Percentiles rank a stretch among this genome's conserved stretches.
Conservation (phyloP, 2,888 invertebrate genomes). For the Thelaira solivaga region DNA sequence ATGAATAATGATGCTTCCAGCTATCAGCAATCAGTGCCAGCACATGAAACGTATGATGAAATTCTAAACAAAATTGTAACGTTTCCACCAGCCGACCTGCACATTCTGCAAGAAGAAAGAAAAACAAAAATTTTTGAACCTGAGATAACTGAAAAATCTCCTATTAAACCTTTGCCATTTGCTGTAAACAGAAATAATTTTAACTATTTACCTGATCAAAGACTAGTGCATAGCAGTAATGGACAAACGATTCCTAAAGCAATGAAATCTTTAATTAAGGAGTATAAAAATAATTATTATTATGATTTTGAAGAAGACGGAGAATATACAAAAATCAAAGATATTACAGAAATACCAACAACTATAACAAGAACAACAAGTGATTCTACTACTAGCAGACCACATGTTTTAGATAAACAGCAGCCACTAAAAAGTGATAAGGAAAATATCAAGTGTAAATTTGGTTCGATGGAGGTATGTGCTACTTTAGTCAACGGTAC, state of each 20-base stretch:
- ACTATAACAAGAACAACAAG: background rate
- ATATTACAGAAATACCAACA: background rate
- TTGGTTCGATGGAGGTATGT: constrained; percentile 67
- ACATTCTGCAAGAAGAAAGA: background rate
- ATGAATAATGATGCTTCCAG: background rate
- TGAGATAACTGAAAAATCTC: background rate
- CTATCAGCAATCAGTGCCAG: background rate
- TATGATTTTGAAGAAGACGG: background rate
- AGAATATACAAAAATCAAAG: background rate
- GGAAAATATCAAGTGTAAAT: constrained; percentile 62
- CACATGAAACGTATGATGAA: constrained; percentile 7
- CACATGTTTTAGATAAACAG: background rate
- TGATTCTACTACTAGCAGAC: background rate
- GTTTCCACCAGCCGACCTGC: background rate
- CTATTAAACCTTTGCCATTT: background rate
- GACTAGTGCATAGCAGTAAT: background rate
- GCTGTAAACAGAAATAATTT: background rate
- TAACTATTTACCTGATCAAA: background rate
- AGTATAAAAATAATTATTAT: background rate
- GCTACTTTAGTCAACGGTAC: constrained; percentile 64
- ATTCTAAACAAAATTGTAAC: constrained; percentile 10
- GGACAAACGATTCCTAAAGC: background rate
- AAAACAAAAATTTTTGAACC: background rate
- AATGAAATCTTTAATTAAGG: background rate
- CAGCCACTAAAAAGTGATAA: background rate